A percentile compares a stretch with the other conserved stretches of the same genome.
Evolutionary conservation across 2,888 invertebrate species (phyloP).

Genomic region (Meteorus colon): DNA sequence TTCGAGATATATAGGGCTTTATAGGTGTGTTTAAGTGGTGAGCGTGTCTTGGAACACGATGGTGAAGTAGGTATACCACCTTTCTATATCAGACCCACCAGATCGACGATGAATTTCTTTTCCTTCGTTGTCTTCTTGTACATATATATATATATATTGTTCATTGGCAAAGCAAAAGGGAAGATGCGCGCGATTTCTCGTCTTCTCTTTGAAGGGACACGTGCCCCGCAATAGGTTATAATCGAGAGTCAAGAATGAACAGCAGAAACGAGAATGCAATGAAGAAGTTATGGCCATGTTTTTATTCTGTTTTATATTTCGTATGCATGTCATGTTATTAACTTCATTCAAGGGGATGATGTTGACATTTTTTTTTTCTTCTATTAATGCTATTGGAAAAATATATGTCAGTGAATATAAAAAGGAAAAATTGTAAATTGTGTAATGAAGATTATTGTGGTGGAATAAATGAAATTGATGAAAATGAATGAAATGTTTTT

Average conservation of each 20-base stretch:
- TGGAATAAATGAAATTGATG: slow-evolving; percentile 1
- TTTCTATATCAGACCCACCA: slow-evolving; percentile 55
- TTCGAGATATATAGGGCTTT: neutral
- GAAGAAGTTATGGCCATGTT: neutral
- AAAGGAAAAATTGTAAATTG: neutral
- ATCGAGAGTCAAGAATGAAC: neutral
- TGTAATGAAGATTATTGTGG: slow-evolving; percentile 5
- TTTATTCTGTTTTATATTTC: neutral
- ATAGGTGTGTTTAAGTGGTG: neutral
- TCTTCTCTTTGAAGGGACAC: slow-evolving; percentile 4
- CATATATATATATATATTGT: neutral
- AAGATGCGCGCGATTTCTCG: neutral
- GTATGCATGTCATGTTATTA: neutral
- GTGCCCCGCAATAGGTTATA: neutral
- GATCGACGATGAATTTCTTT: slow-evolving; percentile 52
- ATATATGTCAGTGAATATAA: too few species aligned
- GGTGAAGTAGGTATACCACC: slow-evolving; percentile 58
- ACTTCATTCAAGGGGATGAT: slow-evolving; percentile 3
- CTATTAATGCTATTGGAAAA: too few species aligned
- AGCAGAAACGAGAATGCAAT: neutral
- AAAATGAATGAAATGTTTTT: slow-evolving; percentile 4
- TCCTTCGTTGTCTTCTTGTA: slow-evolving; percentile 40
- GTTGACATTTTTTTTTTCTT: neutral
- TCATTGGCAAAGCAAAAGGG: neutral
- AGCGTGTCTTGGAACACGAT: slow-evolving; percentile 39